These are phyloP conservation scores for Jaculus jaculus DNA, from an alignment of 2,113 vertebrate genomes.

Conservation along the genomic window DNA sequence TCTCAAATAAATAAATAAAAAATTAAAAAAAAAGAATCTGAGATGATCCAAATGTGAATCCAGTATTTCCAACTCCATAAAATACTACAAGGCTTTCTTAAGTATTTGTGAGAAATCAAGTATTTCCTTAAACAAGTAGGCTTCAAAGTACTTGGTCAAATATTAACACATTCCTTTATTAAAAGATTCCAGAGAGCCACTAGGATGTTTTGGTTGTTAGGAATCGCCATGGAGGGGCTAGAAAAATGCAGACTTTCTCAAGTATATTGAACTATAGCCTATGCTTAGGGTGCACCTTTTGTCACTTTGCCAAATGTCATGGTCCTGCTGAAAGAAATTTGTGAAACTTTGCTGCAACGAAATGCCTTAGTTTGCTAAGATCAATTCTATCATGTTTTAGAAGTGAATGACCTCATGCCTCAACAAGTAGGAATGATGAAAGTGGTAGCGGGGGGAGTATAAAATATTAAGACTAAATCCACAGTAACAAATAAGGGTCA, in stretches of 20 bases:
- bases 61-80: not conserved
- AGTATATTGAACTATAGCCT: not conserved
- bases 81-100: not conserved
- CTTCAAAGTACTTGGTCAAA: not conserved
- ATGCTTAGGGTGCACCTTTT: not conserved
- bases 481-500: not conserved
- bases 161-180: not conserved
- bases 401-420: not conserved
- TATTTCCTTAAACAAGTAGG: not conserved
- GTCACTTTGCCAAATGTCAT: not conserved
- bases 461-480: not conserved
- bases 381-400: not conserved
- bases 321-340: not conserved
- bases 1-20: too few species aligned
- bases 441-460: not conserved
- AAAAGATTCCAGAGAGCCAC: not conserved
- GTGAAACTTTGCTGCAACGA: not conserved
- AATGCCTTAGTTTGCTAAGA: not conserved
- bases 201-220: conserved; percentile 1
- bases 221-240: not conserved
- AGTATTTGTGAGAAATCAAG: not conserved
- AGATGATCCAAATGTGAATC: not conserved
- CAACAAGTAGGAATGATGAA: not conserved
- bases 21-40: not conserved
- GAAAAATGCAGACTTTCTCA: not conserved